Conservation (phyloP, 2,797 vertebrate species). For the Coregonus suidteri region DNA sequence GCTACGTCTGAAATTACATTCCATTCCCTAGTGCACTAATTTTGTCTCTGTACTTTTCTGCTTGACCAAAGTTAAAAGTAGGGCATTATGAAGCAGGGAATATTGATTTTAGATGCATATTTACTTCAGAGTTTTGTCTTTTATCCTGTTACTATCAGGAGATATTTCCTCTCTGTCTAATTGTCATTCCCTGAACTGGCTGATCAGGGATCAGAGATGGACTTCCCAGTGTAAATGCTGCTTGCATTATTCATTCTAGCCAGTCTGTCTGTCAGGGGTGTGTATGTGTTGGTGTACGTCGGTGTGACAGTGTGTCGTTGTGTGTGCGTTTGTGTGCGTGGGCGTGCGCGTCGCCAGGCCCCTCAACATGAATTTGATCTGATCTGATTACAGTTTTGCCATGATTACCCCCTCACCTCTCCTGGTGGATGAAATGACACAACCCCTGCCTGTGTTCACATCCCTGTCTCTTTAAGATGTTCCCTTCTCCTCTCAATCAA, state of each 20-base stretch:
- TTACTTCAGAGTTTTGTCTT: not conserved
- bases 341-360: conserved; percentile 59
- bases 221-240: conserved; percentile 82
- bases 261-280: conserved; percentile 69
- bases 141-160: conserved; percentile 44
- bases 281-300: not conserved
- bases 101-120: not conserved
- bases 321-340: not conserved
- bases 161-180: conserved; percentile 65
- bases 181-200: conserved; percentile 76
- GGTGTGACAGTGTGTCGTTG: conserved; percentile 62
- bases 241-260: conserved; percentile 79
- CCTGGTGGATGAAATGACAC: conserved; percentile 75
- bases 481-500: conserved; percentile 49
- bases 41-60: not conserved
- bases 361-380: conserved; percentile 85
- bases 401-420: conserved; percentile 78
- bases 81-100: not conserved
- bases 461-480: conserved; percentile 64
- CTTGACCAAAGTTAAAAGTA: not conserved
- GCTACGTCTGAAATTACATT: not conserved
- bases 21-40: not conserved
- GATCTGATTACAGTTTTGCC: conserved; percentile 84
- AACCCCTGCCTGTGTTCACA: conserved; percentile 69
- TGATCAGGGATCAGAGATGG: conserved; percentile 80